phyloP scores from a whole-genome alignment of 2,797 vertebrate genomes.

The Cossypha niveicapilla region DNA sequence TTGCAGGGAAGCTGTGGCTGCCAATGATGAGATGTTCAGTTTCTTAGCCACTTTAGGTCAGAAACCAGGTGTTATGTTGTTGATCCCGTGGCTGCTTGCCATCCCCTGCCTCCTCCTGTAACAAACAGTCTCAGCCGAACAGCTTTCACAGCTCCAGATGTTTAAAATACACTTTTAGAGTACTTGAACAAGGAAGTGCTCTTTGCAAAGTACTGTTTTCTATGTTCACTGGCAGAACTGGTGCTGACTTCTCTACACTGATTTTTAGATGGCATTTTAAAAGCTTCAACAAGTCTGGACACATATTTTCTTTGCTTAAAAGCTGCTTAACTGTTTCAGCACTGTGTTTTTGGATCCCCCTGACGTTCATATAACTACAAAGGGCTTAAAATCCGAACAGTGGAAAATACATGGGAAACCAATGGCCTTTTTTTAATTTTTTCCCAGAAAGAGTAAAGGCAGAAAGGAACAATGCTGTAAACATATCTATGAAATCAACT shows the following conservation, averaged over 20 bases:
- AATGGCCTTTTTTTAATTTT: background rate
- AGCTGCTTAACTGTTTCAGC: conserved; percentile 14
- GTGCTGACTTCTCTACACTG: background rate
- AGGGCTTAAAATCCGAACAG: background rate
- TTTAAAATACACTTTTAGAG: conserved; percentile 38
- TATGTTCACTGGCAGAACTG: background rate
- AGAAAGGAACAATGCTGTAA: background rate
- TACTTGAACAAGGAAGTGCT: conserved; percentile 32
- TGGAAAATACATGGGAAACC: conserved; percentile 2
- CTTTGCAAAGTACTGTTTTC: conserved; percentile 1
- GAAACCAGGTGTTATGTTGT: conserved; percentile 40
- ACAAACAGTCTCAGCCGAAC: background rate
- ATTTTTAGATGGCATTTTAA: conserved; percentile 39
- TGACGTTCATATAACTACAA: background rate
- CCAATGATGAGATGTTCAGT: conserved; percentile 23
- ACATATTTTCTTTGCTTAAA: background rate
- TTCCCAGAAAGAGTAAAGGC: background rate
- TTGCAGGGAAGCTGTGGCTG: conserved; percentile 45
- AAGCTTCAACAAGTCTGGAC: background rate
- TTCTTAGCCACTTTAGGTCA: conserved; percentile 43
- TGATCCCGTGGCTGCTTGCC: background rate
- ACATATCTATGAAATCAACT: background rate
- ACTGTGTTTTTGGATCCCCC: background rate
- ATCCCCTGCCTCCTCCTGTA: background rate
- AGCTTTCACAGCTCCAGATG: conserved; percentile 18